These are phyloP conservation scores for Lepidotrigona ventralis DNA, from an alignment of 1,140 invertebrate genomes.

Conservation along the genomic window DNA sequence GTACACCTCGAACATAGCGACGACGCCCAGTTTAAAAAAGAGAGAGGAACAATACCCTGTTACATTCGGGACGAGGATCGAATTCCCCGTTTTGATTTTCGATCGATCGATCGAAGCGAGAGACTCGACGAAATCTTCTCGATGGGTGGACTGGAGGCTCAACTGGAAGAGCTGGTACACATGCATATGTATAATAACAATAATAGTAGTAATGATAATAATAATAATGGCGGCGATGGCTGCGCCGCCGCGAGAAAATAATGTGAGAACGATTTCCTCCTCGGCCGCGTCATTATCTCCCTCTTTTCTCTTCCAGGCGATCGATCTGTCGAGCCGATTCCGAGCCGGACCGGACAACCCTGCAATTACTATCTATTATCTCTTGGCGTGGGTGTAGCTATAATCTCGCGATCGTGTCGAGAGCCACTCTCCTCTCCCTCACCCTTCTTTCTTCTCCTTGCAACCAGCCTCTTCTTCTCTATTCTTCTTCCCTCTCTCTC, in stretches of 20 bases:
- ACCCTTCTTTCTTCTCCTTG: not conserved
- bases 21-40: not conserved
- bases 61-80: not conserved
- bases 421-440: conserved; percentile 55
- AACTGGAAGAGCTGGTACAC: not conserved
- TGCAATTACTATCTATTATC: conserved; percentile 70
- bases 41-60: not conserved
- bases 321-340: conserved; percentile 67
- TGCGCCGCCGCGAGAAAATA: conserved; percentile 63
- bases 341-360: conserved; percentile 62
- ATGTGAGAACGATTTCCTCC: conserved; percentile 67
- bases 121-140: not conserved
- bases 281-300: conserved; percentile 59
- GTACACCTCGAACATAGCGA: not conserved
- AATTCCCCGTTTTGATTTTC: conserved; percentile 52
- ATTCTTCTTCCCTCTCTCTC: not conserved
- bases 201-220: conserved; percentile 55
- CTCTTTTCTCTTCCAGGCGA: conserved; percentile 56
- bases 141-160: not conserved
- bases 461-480: not conserved
- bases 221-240: conserved; percentile 53
- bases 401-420: conserved; percentile 69
- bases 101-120: conserved; percentile 45
- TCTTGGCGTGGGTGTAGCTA: conserved; percentile 68
- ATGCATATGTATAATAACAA: conserved; percentile 30